phyloP scores from a whole-genome alignment of 2,797 vertebrate genomes.

The Vespertilio murinus region DNA sequence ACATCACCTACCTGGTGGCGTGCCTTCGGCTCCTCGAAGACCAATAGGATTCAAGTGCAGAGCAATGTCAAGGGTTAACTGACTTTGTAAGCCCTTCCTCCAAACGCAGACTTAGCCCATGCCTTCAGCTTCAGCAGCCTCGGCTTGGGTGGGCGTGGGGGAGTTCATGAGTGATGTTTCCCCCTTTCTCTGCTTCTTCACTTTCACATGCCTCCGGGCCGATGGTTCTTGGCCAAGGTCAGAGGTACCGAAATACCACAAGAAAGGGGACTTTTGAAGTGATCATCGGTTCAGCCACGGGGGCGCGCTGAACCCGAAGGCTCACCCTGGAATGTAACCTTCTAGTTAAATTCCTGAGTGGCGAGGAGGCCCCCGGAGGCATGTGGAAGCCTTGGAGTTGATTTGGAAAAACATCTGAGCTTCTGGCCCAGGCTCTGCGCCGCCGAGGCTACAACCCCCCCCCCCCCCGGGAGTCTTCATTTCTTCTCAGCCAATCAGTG shows the following conservation, averaged over 20 bases:
- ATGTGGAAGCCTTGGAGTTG: neutral
- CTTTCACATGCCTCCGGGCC: neutral
- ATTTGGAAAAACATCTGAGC: slow-evolving; percentile 46
- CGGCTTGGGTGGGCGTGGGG: neutral
- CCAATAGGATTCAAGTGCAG: neutral
- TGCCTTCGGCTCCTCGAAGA: neutral
- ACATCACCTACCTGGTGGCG: neutral
- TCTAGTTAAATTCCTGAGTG: neutral
- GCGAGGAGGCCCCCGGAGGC: neutral
- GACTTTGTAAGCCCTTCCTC: neutral
- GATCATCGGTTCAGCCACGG: neutral
- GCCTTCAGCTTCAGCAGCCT: neutral
- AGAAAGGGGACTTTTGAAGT: slow-evolving; percentile 63
- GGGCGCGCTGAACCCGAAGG: neutral
- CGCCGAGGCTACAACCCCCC: neutral
- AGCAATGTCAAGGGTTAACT: neutral
- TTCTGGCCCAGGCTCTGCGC: neutral
- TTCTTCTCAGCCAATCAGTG: neutral
- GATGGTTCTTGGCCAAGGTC: slow-evolving; percentile 52
- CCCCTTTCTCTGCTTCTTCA: slow-evolving; percentile 9
- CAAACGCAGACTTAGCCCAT: neutral
- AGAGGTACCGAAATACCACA: slow-evolving; percentile 56
- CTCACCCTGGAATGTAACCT: slow-evolving; percentile 53
- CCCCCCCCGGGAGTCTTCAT: neutral
- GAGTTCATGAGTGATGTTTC: neutral